Base-by-base conservation (phyloP, 2,888 invertebrate genomes). In the Nebria brevicollis region DNA sequence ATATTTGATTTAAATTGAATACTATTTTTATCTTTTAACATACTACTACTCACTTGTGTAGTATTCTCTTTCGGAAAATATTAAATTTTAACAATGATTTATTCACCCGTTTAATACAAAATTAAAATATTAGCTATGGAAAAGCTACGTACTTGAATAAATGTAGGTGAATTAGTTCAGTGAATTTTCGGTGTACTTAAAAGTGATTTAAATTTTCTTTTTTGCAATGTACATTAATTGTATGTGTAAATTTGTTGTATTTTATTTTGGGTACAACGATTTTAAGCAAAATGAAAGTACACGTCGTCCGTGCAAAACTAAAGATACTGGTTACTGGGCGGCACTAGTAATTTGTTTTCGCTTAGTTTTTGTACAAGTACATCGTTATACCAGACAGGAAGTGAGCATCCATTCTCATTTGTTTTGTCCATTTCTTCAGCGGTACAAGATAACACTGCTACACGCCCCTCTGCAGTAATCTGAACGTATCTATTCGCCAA, bases 351-450 rank as follows among this genome's bases (percentile, higher is more conserved):
- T 54, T 54, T 54, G 54, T 54, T 54, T 54, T 54, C 54, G 54
- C 54, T 54, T 54, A 54, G 54, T 54, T 54, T 54, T 54, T 54
- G 54, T 54, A 54, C 54, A 54, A 54, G 54, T 54, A 54, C 54
- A 54, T 54, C 54, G 54, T 54, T 54, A 54, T 13, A 54, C 54
- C 8, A 1, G 54, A 54, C 54, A 54, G 54, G 54, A 54, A 54
- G 54, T 13, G 54, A 54, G 54, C 54, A 54, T 54, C 54, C 8
- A 54, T 54, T 54, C 54, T 54, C 54, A 54, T 54, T 54, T 54
- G 54, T 54, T 54, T 54, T 54, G 54, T 54, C 54, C 54, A 8
- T 13, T 54, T 54, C 54, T 54, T 54, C 54, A 54, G 13, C 54
- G 54, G 11, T 54, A 54, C 54, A 54, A 54, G 54, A 54, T 54